phyloP scores from a whole-genome alignment of 2,113 vertebrate genomes.

The Phaethon lepturus region DNA sequence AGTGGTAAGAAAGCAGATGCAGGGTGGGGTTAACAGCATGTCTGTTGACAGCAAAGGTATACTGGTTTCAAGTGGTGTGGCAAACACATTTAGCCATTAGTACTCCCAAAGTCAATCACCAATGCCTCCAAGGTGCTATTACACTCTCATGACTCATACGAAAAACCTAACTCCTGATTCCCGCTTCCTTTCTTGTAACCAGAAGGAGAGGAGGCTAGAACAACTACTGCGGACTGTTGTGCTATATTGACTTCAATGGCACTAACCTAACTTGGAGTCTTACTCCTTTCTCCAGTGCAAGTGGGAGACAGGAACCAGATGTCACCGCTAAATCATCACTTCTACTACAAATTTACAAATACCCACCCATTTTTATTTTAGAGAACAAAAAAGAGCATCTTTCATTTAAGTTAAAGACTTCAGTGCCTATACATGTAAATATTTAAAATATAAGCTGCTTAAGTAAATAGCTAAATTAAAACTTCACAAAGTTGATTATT shows the following conservation, averaged over 20 bases:
- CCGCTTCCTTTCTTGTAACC: background rate
- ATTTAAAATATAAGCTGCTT: background rate
- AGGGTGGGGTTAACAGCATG: background rate
- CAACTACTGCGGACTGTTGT: background rate
- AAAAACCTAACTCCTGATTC: background rate
- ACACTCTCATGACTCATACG: background rate
- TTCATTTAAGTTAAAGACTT: background rate
- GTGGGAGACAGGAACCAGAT: background rate
- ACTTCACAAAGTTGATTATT: background rate
- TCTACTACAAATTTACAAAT: background rate
- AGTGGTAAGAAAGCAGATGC: background rate
- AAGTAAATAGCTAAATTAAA: background rate
- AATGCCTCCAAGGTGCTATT: conserved; percentile 3
- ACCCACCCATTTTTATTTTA: background rate
- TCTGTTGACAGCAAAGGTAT: background rate
- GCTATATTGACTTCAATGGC: background rate
- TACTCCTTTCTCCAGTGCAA: background rate
- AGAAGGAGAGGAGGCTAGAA: background rate
- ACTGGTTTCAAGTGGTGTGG: background rate
- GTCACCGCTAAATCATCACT: background rate
- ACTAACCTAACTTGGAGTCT: background rate
- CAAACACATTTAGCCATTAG: background rate
- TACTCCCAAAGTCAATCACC: background rate
- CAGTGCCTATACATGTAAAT: background rate
- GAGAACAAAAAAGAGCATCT: background rate